Percentiles rank a stretch among this genome's conserved stretches.
phyloP scores from a whole-genome alignment of 2,888 invertebrate genomes.

The Ditula angustiorana region DNA sequence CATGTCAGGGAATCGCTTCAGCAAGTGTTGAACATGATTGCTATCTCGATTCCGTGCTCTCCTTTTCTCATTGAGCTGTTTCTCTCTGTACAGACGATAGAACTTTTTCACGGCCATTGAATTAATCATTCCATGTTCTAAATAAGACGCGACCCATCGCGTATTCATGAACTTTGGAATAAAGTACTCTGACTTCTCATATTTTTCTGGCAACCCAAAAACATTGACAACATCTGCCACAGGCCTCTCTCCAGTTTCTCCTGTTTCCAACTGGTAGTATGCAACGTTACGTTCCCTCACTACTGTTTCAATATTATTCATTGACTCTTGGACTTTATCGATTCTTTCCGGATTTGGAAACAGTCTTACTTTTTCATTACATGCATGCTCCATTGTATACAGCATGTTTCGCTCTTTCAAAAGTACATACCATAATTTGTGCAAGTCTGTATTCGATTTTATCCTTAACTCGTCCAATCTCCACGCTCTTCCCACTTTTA shows the following conservation, averaged over 20 bases:
- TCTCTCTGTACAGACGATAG: constrained; percentile 87
- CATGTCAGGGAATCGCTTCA: constrained; percentile 91
- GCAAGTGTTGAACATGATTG: constrained; percentile 88
- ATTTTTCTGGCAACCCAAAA: constrained; percentile 86
- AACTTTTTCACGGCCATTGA: constrained; percentile 87
- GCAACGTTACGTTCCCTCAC: constrained; percentile 97
- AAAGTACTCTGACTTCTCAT: constrained; percentile 86
- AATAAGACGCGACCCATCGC: constrained; percentile 86
- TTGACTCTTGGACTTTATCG: constrained; percentile 97
- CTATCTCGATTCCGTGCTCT: constrained; percentile 87
- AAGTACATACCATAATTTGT: constrained; percentile 97
- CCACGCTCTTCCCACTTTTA: constrained; percentile 95
- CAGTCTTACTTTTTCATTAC: constrained; percentile 86
- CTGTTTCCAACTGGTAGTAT: constrained; percentile 95
- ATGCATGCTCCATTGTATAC: constrained; percentile 96
- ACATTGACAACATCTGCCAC: constrained; percentile 83
- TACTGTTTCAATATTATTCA: constrained; percentile 96
- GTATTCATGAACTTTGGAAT: constrained; percentile 89
- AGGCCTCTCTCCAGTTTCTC: constrained; percentile 92
- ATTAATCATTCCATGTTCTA: constrained; percentile 80
- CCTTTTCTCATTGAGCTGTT: constrained; percentile 84
- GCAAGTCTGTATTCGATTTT: constrained; percentile 97
- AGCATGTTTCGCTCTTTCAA: constrained; percentile 99
- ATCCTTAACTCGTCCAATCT: constrained; percentile 94
- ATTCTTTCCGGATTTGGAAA: constrained; percentile 97